Evolutionary conservation across 2,888 invertebrate genomes (phyloP), one percentile per base, ranked within the genome.

Genomic region (Drosophila meridiana): DNA sequence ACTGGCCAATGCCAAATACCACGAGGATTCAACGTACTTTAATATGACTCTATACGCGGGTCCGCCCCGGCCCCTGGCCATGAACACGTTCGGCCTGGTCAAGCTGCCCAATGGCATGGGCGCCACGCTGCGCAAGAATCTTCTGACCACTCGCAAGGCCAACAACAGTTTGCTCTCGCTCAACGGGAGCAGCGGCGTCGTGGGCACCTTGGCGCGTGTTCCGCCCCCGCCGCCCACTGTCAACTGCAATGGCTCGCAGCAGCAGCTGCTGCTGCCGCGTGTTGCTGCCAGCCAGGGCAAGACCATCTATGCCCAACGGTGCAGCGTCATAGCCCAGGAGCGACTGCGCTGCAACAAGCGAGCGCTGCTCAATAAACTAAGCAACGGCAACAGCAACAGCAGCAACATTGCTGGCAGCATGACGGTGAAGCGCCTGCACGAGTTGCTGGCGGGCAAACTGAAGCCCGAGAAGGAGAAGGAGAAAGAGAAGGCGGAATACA

Each of bases 81-180:
- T 92, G 70, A 92, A 92, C 65, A 86, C 90, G 4, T 92, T 92
- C 62, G 92, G 91, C 0, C 76, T 92, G 56, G 84, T 92, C 20
- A 92, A 92, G 71, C 32, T 92, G 67, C 92, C 91, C 45, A 85
- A 90, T 45, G 83, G 84, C 6, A 76, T 87, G 67, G 90, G 91
- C 7, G 89, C 89, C 2, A 87, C 90, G 4, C 82, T 92, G 45
- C 88, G 92, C 20, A 92, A 92, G 66, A 87, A 92, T 78, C 77
- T 92, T 38, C 70, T 92, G 0, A 91, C 84, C 57, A 88, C 91
- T 4, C 88, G 92, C 20, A 92, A 92, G 73, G 91, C 92, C 26
- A 92, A 92, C 60, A 91, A 92, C 48, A 90, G 80, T 60, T 73
- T 91, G 53, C 73, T 92, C 1, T 87, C 89, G 30, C 69, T 92